These are phyloP conservation scores for Melanotaenia trifasciata DNA, from an alignment of 2,797 vertebrate genomes.

Conservation along the genomic window DNA sequence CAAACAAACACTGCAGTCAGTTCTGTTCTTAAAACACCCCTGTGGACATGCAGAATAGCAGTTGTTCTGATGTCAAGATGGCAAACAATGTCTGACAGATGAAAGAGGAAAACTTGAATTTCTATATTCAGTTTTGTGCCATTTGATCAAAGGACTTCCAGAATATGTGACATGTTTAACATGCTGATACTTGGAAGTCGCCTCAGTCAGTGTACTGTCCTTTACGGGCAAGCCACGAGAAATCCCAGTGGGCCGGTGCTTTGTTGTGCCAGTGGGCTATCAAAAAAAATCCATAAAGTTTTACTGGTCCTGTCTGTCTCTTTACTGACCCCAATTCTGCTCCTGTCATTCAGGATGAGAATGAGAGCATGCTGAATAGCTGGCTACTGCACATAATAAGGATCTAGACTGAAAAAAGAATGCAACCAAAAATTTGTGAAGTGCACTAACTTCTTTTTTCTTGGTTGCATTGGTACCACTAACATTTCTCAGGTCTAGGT, in stretches of 20 bases:
- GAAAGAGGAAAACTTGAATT: neutral
- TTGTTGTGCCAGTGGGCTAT: slow-evolving; percentile 6
- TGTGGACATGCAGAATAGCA: neutral
- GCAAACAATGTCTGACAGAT: neutral
- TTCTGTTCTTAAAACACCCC: neutral
- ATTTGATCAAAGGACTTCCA: neutral
- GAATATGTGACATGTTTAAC: neutral
- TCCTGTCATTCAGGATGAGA: neutral
- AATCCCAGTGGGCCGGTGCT: neutral
- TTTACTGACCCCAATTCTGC: neutral
- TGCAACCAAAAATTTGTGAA: too few species aligned
- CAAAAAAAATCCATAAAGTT: slow-evolving; percentile 21
- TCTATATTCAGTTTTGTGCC: neutral
- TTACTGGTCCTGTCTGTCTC: slow-evolving; percentile 3
- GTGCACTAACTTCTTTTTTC: too few species aligned
- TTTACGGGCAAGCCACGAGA: neutral
- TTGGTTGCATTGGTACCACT: too few species aligned
- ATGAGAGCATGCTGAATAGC: neutral
- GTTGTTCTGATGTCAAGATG: neutral
- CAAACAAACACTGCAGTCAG: neutral
- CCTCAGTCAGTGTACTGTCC: slow-evolving; percentile 2
- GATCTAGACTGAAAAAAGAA: too few species aligned
- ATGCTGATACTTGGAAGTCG: neutral
- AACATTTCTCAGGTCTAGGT: too few species aligned
- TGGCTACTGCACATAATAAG: neutral